Evolutionary conservation across 2,888 invertebrate genomes (phyloP).

Genomic region (Trachelus tabidus): DNA sequence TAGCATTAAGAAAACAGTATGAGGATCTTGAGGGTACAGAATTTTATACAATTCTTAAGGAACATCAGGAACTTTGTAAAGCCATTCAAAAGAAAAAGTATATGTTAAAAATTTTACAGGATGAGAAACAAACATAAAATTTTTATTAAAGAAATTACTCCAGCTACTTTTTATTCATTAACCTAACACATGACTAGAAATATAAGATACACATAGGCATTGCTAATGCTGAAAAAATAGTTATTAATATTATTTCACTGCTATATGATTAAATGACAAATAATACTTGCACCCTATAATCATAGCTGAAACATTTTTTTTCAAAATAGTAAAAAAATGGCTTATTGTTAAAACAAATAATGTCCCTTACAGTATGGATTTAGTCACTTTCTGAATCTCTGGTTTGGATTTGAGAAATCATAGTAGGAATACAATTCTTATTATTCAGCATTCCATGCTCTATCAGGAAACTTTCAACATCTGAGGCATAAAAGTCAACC

Average conservation of each 20-base stretch:
- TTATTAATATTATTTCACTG: too few species aligned
- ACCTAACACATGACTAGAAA: too few species aligned
- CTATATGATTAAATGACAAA: too few species aligned
- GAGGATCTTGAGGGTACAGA: slow-evolving; percentile 62
- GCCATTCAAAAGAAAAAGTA: slow-evolving; percentile 63
- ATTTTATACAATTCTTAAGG: slow-evolving; percentile 64
- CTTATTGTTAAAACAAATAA: too few species aligned
- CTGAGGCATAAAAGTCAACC: slow-evolving; percentile 88
- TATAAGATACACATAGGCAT: too few species aligned
- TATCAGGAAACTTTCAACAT: slow-evolving; percentile 90
- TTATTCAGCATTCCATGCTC: slow-evolving; percentile 86
- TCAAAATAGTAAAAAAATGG: too few species aligned
- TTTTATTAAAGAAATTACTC: too few species aligned
- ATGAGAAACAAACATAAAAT: not conserved
- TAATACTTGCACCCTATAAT: too few species aligned
- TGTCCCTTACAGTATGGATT: not conserved
- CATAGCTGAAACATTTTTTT: too few species aligned
- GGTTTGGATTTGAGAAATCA: slow-evolving; percentile 49
- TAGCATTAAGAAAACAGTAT: slow-evolving; percentile 61
- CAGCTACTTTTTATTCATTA: too few species aligned
- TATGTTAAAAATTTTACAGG: slow-evolving; percentile 36
- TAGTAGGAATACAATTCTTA: slow-evolving; percentile 71
- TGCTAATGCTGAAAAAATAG: too few species aligned
- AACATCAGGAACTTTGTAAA: slow-evolving; percentile 61
- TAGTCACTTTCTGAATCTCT: slow-evolving; percentile 61